A percentile compares a stretch with the other conserved stretches of the same genome.
Evolutionary conservation across 2,113 vertebrate species (phyloP).

Genomic region (Tringa solitaria): DNA sequence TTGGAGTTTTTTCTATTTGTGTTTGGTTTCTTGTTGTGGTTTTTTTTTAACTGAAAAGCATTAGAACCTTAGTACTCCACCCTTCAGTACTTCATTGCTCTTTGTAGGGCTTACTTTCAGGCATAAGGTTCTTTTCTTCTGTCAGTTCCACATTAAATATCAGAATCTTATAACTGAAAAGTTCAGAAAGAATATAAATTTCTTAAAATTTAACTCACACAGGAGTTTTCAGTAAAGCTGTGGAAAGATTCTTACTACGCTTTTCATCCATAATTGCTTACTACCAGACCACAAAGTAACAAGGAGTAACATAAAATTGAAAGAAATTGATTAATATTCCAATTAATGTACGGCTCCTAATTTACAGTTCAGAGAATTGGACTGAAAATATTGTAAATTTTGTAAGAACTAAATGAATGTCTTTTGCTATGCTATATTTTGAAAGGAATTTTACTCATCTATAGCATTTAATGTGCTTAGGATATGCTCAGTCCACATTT

Average conservation of each 20-base stretch:
- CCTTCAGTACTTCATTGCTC: not conserved
- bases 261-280: not conserved
- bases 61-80: not conserved
- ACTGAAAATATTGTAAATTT: not conserved
- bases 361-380: not conserved
- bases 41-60: not conserved
- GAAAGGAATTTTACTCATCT: not conserved
- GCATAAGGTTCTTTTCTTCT: not conserved
- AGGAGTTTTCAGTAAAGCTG: not conserved
- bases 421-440: not conserved
- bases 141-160: not conserved
- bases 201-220: not conserved
- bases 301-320: not conserved
- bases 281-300: not conserved
- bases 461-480: not conserved
- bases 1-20: not conserved
- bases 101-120: not conserved
- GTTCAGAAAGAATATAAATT: not conserved
- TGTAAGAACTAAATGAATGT: not conserved
- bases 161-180: not conserved
- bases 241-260: not conserved
- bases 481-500: not conserved
- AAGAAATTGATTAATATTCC: not conserved
- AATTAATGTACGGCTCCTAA: not conserved
- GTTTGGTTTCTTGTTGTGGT: not conserved